Evolutionary conservation across 2,888 invertebrate genomes (phyloP), one percentile per base, ranked within the genome.

Genomic region (Spisula subtruncata): DNA sequence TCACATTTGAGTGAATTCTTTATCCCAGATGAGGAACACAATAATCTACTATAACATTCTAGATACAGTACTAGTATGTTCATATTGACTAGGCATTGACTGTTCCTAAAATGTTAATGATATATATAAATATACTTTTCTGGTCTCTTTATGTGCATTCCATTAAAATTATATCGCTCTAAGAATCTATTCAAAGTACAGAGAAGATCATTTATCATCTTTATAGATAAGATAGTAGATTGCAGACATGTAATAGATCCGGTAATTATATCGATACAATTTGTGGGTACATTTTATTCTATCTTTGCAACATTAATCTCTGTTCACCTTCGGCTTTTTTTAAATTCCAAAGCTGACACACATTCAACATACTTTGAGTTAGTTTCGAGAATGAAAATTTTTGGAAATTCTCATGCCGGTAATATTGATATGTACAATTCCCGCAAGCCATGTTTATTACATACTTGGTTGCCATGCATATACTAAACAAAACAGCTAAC

Each of bases 131-230:
- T 66, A 25, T 66, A 66, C 25, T 25, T 66, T 66, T 20, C n/a
- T n/a, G 8, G n/a, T 66, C 60, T 66, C 60, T 66, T 66, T 66
- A n/a, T n/a, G n/a, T n/a, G 60, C 25, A 66, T 66, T 66, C 25
- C 60, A 66, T 66, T 10, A 66, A 66, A n/a, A 66, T 66, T 66
- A 8, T n/a, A 25, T 66, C 60, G 60, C 60, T 25, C 25, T 8
- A n/a, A 66, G 25, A 66, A 66, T 25, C 60, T n/a, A 66, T 10
- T 66, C 60, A n/a, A 66, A 25, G 60, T 66, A 25, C n/a, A 66
- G 25, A 66, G 60, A 66, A 66, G 60, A 5, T 25, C 60, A 66
- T 66, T 10, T 66, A 25, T 25, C 60, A n/a, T n/a, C n/a, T 25
- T 8, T 6, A 66, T 6, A 66, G 60, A 66, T 66, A 66, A 66